Evolutionary conservation across 2,797 vertebrate genomes (phyloP), one percentile per base, ranked within the genome.

Genomic region (Myotis pilosus): DNA sequence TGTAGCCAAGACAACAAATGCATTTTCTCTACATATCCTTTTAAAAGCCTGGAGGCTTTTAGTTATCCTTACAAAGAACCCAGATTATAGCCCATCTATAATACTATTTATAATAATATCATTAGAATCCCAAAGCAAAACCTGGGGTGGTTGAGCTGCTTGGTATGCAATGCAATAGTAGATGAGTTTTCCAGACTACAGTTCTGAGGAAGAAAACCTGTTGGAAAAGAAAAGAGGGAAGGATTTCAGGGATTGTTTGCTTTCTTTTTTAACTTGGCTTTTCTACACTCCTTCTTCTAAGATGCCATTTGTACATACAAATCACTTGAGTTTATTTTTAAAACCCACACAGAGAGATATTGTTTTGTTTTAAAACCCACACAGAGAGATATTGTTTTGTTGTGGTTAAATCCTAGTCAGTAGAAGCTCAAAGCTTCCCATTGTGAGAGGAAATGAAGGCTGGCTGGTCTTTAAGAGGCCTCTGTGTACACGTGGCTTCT

Each of bases 251-350:
- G 41, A 47, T n/a, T 93, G 64, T 96, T 97, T 96, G 90, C 91
- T 97, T 97, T 94, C 68, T 92, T 60, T 89, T 87, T 82, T 62
- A 80, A 93, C 92, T 88, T 79, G 41, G 74, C 62, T 96, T 86
- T 64, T 71, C 97, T 92, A 82, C 38, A 57, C 68, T 95, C 69
- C 85, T 88, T 78, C 96, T 94, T 85, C 81, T 62, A 95, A 94
- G 75, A 60, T 89, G 69, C 19, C 69, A 66, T 75, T 80, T 96
- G 85, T 87, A 74, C 87, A 94, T 76, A 92, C 92, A 94, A 90
- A 94, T 96, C 93, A 86, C 75, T 94, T 93, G 5, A 8, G 91
- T 96, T 96, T 97, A 96, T 97, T 97, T 97, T 95, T 87, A 92
- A 93, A 97, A 95, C 71, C 88, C 88, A 78, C 80, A 90, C 30